A percentile compares a stretch with the other conserved stretches of the same genome.
These are phyloP conservation scores for Apistogramma diplotaenia DNA, from an alignment of 2,113 vertebrate species.

Conservation along the genomic window DNA sequence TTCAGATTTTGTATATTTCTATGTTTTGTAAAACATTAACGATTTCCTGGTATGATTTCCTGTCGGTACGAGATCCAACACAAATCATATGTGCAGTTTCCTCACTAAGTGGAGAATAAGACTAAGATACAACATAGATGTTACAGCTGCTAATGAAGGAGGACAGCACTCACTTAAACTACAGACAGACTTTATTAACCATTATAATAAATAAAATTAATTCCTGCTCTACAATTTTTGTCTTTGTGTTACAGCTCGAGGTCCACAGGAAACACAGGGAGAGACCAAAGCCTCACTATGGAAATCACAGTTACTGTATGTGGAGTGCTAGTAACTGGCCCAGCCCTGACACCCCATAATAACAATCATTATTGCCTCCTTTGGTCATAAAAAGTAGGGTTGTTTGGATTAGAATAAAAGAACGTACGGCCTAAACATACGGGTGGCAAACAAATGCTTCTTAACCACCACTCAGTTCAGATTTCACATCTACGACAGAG, in stretches of 20 bases:
- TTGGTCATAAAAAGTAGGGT: neutral
- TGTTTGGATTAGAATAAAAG: neutral
- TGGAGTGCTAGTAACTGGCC: no score
- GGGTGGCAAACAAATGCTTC: no score
- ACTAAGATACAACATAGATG: neutral
- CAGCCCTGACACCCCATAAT: neutral
- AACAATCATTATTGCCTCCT: neutral
- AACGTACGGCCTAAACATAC: neutral
- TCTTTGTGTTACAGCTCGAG: neutral
- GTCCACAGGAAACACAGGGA: neutral
- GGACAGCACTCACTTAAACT: neutral
- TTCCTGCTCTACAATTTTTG: no score
- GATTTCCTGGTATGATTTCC: neutral
- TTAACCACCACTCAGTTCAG: neutral
- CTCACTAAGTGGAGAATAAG: neutral
- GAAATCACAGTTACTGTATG: no score
- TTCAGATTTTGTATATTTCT: neutral
- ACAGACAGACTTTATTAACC: no score
- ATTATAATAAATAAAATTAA: no score
- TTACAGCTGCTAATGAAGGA: neutral
- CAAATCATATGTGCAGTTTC: neutral
- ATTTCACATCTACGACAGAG: neutral
- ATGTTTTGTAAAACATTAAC: neutral
- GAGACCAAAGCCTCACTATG: neutral
- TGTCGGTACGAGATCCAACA: neutral